A percentile compares a stretch with the other conserved stretches of the same genome.
These are phyloP conservation scores for Ypsolopha scabrella DNA, from an alignment of 2,888 invertebrate genomes.

Conservation along the genomic window DNA sequence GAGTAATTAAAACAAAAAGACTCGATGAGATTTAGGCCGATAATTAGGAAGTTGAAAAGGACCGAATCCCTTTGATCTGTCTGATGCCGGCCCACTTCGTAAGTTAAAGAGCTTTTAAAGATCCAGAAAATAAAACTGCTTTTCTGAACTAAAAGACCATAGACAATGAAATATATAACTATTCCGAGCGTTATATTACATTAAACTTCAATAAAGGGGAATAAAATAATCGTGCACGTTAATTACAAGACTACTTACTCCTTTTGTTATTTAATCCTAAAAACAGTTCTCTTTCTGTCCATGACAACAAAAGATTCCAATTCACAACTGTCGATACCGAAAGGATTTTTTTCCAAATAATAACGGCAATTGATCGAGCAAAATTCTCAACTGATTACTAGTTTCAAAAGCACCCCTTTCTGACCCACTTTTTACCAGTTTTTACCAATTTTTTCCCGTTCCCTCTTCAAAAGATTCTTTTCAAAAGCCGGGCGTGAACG, in stretches of 20 bases:
- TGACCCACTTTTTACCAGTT: constrained; percentile 69
- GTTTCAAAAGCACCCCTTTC: constrained; percentile 68
- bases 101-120: too few relatives aligned
- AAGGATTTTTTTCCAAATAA: constrained; percentile 51
- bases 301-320: constrained; percentile 41
- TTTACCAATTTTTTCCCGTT: constrained; percentile 57
- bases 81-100: too few relatives aligned
- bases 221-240: background rate
- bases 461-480: constrained; percentile 62
- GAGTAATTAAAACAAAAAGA: too few relatives aligned
- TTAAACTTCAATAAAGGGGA: background rate
- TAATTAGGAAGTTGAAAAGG: too few relatives aligned
- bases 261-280: constrained; percentile 3
- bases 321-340: constrained; percentile 50
- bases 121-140: too few relatives aligned
- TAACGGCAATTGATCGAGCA: constrained; percentile 67
- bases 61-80: too few relatives aligned
- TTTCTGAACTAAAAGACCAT: too few relatives aligned
- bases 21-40: too few relatives aligned
- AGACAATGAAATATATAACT: too few relatives aligned
- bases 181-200: too few relatives aligned
- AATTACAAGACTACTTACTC: background rate
- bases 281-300: constrained; percentile 23
- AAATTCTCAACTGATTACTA: constrained; percentile 67
- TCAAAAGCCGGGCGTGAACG: constrained; percentile 69